These are phyloP conservation scores for Gallinago jamesoni DNA, from an alignment of 2,113 vertebrate genomes.

Conservation along the genomic window DNA sequence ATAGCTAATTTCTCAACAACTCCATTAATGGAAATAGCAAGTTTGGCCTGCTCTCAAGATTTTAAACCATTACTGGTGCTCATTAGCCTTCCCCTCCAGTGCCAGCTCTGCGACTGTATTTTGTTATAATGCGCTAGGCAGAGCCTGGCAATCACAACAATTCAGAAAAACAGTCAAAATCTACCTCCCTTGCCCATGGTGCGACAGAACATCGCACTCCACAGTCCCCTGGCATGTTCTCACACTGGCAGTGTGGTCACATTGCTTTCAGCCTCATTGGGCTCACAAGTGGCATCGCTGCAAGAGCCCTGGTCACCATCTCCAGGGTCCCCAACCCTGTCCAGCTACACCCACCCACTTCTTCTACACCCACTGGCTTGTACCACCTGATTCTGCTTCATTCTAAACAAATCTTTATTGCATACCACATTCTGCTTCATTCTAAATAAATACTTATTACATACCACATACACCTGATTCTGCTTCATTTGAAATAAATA, in stretches of 20 bases:
- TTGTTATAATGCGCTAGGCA: not conserved
- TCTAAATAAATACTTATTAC: not conserved
- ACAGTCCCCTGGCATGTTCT: not conserved
- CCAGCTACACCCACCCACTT: rapidly evolving
- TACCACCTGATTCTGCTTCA: no score
- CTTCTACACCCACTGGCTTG: not conserved
- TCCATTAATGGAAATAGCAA: not conserved
- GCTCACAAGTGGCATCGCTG: not conserved
- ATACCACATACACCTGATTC: not conserved
- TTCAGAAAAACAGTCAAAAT: not conserved
- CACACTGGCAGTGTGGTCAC: rapidly evolving
- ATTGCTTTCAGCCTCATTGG: rapidly evolving
- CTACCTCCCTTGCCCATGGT: not conserved
- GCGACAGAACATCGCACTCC: not conserved
- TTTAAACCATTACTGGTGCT: not conserved
- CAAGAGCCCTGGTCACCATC: rapidly evolving
- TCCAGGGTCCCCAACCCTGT: rapidly evolving
- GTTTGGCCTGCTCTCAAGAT: not conserved
- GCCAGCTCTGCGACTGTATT: not conserved
- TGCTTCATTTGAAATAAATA: not conserved
- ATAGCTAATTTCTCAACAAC: not conserved
- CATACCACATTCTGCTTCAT: not conserved
- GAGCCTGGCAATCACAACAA: not conserved
- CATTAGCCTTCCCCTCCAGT: not conserved
- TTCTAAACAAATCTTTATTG: not conserved